Evolutionary conservation across 2,888 invertebrate species (phyloP).

Genomic region (Hydrotaea diabolus): DNA sequence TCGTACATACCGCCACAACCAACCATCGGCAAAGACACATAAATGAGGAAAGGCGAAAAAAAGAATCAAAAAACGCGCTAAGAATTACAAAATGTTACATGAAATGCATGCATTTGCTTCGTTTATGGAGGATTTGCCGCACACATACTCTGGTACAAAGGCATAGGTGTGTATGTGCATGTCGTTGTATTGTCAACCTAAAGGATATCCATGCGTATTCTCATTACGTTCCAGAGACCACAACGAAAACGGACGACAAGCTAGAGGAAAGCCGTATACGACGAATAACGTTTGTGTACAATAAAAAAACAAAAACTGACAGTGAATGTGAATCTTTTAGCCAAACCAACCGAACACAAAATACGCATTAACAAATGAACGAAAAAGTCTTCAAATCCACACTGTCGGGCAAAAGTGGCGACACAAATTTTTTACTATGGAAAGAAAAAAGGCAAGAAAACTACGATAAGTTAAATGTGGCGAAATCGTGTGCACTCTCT

Average conservation of each 20-base stretch:
- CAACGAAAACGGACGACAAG: background rate
- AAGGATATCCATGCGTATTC: constrained; percentile 44
- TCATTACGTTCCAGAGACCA: constrained; percentile 6
- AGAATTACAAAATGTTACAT: constrained; percentile 63
- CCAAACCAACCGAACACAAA: constrained; percentile 1
- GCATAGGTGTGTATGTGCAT: constrained; percentile 17
- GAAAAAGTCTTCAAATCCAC: background rate
- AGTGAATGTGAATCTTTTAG: constrained; percentile 41
- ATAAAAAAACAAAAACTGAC: constrained; percentile 4
- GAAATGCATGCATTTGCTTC: constrained; percentile 62
- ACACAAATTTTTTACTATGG: background rate
- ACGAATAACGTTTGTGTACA: constrained; percentile 5
- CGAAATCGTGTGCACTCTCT: too few relatives aligned
- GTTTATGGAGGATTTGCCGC: constrained; percentile 26
- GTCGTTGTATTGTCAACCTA: constrained; percentile 45
- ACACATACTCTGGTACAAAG: background rate
- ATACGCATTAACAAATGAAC: background rate
- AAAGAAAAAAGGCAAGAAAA: too few relatives aligned
- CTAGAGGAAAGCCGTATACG: constrained; percentile 2
- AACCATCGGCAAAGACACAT: background rate
- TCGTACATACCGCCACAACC: too few relatives aligned
- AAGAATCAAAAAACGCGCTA: constrained; percentile 59
- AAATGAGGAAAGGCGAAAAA: background rate
- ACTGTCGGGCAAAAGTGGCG: background rate
- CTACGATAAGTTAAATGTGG: too few relatives aligned